These are phyloP conservation scores for Entosphenus tridentatus DNA, from an alignment of 2,113 vertebrate genomes.

Conservation along the genomic window DNA sequence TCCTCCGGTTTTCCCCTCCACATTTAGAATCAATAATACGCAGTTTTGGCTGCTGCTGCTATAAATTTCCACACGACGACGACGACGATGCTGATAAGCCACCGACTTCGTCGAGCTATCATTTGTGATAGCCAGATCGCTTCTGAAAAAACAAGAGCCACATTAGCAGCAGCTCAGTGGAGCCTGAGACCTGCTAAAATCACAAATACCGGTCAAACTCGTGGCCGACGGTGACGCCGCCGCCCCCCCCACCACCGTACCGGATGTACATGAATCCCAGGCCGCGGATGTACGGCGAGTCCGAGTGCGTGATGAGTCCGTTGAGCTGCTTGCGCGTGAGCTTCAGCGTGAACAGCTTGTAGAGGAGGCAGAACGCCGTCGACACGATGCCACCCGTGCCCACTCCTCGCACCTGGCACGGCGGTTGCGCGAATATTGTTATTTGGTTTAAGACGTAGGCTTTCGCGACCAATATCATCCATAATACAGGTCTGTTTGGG, in stretches of 20 bases:
- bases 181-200: neutral
- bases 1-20: too few species aligned
- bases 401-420: slow-evolving; percentile 63
- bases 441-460: too few species aligned
- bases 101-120: too few species aligned
- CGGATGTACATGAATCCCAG: slow-evolving; percentile 99
- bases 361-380: slow-evolving; percentile 86
- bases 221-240: too few species aligned
- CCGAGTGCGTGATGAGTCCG: slow-evolving; percentile 92
- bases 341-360: slow-evolving; percentile 94
- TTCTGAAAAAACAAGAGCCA: neutral
- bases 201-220: neutral
- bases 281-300: slow-evolving; percentile 91
- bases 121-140: too few species aligned
- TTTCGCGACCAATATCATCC: too few species aligned
- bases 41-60: too few species aligned
- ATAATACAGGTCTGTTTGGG: too few species aligned
- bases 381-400: slow-evolving; percentile 96
- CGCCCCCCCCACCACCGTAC: slow-evolving; percentile 18
- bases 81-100: too few species aligned
- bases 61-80: too few species aligned
- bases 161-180: slow-evolving; percentile 5
- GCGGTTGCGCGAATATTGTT: too few species aligned
- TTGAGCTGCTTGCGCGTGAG: slow-evolving; percentile 95
- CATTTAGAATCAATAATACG: too few species aligned